These are phyloP conservation scores for Argynnis bischoffii DNA, from an alignment of 2,888 invertebrate genomes.

Conservation along the genomic window DNA sequence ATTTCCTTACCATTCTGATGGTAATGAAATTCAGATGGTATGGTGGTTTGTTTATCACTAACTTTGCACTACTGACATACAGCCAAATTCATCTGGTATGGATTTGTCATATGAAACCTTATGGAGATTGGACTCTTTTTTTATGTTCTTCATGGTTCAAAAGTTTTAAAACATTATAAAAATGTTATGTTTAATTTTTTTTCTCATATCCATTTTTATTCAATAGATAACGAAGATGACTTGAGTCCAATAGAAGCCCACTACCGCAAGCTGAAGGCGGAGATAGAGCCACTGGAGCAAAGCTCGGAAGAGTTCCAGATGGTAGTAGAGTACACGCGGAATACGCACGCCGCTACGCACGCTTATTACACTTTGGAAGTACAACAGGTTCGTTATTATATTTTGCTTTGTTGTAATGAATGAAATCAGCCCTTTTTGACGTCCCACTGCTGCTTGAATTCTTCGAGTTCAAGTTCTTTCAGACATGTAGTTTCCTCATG, in stretches of 20 bases:
- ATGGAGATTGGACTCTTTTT: no score
- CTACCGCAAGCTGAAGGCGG: conserved; percentile 93
- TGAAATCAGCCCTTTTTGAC: background rate
- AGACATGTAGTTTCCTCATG: no score
- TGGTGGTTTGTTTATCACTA: no score
- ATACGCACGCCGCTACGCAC: conserved; percentile 97
- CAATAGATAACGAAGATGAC: conserved; percentile 49
- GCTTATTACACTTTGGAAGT: conserved; percentile 71
- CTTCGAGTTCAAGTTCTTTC: no score
- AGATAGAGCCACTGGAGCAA: conserved; percentile 87
- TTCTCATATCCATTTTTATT: background rate
- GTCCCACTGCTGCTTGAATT: no score
- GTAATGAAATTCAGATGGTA: no score
- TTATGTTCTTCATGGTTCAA: no score
- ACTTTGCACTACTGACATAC: no score
- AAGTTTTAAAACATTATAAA: no score
- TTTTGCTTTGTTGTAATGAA: background rate
- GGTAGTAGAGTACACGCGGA: conserved; percentile 90
- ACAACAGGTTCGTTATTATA: conserved; percentile 53
- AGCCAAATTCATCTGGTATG: no score
- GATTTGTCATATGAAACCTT: no score
- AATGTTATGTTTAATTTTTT: background rate
- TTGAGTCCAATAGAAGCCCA: conserved; percentile 89
- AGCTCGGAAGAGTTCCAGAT: conserved; percentile 87
- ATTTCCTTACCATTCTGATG: background rate